Evolutionary conservation across 2,113 vertebrate genomes (phyloP).

Genomic region (Rhinopomastus cyanomelas): DNA sequence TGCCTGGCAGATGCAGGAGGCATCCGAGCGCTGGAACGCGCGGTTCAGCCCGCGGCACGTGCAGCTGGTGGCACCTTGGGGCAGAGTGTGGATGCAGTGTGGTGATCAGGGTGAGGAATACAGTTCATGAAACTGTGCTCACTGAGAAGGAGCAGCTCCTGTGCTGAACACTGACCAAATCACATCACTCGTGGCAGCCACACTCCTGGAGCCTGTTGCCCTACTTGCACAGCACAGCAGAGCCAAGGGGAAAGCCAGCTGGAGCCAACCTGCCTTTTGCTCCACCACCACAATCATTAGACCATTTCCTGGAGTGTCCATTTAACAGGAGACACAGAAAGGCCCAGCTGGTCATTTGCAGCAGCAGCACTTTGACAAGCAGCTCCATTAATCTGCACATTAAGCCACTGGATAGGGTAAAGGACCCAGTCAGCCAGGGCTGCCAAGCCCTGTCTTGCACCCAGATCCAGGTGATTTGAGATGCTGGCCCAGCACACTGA

Average conservation of each 20-base stretch:
- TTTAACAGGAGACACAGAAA: background rate
- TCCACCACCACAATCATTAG: background rate
- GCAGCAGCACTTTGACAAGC: background rate
- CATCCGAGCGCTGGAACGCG: slow-evolving; percentile 89
- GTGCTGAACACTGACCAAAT: background rate
- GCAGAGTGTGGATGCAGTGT: background rate
- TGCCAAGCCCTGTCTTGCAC: background rate
- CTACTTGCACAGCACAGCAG: background rate
- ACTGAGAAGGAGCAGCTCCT: background rate
- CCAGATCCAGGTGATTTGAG: background rate
- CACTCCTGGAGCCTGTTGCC: background rate
- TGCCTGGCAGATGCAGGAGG: slow-evolving; percentile 87
- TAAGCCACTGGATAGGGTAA: background rate
- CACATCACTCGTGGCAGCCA: background rate
- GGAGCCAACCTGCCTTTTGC: background rate
- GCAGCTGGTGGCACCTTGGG: slow-evolving; percentile 83
- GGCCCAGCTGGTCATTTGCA: background rate
- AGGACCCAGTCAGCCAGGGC: background rate
- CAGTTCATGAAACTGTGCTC: rapidly evolving
- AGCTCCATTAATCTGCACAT: background rate
- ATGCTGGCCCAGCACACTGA: background rate
- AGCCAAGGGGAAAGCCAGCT: background rate
- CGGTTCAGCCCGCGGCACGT: slow-evolving; percentile 85
- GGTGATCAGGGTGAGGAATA: background rate
- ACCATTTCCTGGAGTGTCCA: background rate